A percentile compares a stretch with the other conserved stretches of the same genome.
Conservation (phyloP, 1,140 invertebrate species). For the Mamestra configurata region DNA sequence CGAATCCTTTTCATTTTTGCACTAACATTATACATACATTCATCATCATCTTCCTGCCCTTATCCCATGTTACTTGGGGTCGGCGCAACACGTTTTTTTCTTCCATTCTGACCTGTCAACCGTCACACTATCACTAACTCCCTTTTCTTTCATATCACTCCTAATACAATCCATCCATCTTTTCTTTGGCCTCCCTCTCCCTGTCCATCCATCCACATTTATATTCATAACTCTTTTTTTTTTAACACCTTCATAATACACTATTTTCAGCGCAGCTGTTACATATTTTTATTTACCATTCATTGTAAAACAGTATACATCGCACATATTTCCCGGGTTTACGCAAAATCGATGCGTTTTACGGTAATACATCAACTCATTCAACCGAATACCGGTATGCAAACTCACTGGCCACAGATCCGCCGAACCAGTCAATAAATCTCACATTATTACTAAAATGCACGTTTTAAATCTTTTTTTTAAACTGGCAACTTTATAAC, state of each 20-base stretch:
- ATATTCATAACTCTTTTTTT: too few relatives aligned
- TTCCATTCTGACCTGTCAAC: too few relatives aligned
- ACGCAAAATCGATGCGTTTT: constrained; percentile 4
- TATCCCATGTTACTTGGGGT: too few relatives aligned
- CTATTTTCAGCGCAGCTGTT: background rate
- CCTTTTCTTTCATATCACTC: too few relatives aligned
- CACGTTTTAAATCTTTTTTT: constrained; percentile 29
- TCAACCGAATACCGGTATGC: constrained; percentile 1
- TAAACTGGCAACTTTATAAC: constrained; percentile 44
- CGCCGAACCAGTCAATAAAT: constrained; percentile 27
- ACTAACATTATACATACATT: too few relatives aligned
- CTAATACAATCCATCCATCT: too few relatives aligned
- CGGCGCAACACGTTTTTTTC: too few relatives aligned
- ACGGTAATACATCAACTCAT: constrained; percentile 32
- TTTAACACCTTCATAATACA: background rate
- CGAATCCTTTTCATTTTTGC: too few relatives aligned
- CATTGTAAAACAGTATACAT: background rate
- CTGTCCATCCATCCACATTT: too few relatives aligned
- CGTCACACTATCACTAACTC: too few relatives aligned
- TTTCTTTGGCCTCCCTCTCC: too few relatives aligned
- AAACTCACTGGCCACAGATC: background rate
- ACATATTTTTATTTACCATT: background rate
- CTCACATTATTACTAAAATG: constrained; percentile 37
- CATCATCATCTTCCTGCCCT: too few relatives aligned
- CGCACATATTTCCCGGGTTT: background rate